Percentiles rank a stretch among this genome's conserved stretches.
These are phyloP conservation scores for Thalassarche chlororhynchos DNA, from an alignment of 2,113 vertebrate species.

Conservation along the genomic window DNA sequence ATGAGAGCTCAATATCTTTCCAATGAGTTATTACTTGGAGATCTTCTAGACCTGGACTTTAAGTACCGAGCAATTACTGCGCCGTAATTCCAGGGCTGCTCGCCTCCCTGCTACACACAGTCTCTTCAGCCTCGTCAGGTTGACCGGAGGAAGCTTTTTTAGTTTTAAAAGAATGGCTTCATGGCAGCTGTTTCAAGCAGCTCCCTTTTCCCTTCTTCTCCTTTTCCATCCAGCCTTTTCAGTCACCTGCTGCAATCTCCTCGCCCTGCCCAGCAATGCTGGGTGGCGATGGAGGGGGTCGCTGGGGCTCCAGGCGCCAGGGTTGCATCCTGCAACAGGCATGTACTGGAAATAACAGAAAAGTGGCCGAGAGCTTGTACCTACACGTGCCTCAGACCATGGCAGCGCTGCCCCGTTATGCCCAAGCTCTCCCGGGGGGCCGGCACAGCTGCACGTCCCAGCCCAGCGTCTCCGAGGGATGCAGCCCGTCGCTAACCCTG, in stretches of 20 bases:
- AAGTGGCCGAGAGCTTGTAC: neutral
- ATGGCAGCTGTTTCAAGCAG: neutral
- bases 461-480: neutral
- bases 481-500: neutral
- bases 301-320: neutral
- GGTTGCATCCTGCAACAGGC: neutral
- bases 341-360: neutral
- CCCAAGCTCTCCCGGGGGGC: neutral
- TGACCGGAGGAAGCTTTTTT: neutral
- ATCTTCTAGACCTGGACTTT: slow-evolving; percentile 37
- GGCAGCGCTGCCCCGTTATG: neutral
- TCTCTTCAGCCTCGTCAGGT: neutral
- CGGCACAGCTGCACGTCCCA: neutral
- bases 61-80: slow-evolving; percentile 57
- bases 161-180: neutral
- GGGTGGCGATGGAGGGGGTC: neutral
- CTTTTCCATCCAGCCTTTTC: neutral
- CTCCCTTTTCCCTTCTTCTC: neutral
- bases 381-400: neutral
- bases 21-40: slow-evolving; percentile 61
- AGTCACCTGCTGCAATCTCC: neutral
- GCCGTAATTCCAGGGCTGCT: slow-evolving; percentile 17
- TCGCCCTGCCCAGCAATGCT: neutral
- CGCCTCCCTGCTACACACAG: neutral
- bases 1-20: slow-evolving; percentile 63